A percentile compares a stretch with the other conserved stretches of the same genome.
Conservation (phyloP, 2,888 invertebrate genomes). For the Zaprionus lineosus region DNA sequence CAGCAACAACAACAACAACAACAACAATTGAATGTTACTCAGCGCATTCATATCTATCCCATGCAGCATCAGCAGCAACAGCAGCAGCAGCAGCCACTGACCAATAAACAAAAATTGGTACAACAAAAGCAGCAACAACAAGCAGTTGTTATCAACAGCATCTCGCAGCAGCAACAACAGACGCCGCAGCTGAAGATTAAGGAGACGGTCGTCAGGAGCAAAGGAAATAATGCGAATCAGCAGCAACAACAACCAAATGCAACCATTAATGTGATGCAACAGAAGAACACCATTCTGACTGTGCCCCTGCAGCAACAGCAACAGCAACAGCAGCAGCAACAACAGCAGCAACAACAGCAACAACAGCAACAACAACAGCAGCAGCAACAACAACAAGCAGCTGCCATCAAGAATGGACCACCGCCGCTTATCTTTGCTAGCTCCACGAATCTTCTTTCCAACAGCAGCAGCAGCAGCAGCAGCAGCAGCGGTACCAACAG, state of each 20-base stretch:
- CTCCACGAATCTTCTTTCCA: slow-evolving; percentile 50
- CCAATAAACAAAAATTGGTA: slow-evolving; percentile 36
- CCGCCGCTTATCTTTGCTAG: slow-evolving; percentile 72
- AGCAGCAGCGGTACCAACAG: slow-evolving; percentile 29
- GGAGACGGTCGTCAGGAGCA: too few species aligned
- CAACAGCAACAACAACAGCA: slow-evolving; percentile 33
- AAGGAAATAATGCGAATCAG: slow-evolving; percentile 22
- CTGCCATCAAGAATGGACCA: slow-evolving; percentile 63
- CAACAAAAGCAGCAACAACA: slow-evolving; percentile 48
- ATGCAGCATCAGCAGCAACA: slow-evolving; percentile 79
- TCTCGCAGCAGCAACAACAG: slow-evolving; percentile 33
- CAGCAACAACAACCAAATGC: slow-evolving; percentile 29
- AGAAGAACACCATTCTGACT: slow-evolving; percentile 50
- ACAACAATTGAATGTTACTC: slow-evolving; percentile 64
- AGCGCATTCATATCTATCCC: slow-evolving; percentile 80
- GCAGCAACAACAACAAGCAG: background rate
- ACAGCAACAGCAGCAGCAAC: slow-evolving; percentile 34
- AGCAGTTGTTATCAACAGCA: slow-evolving; percentile 22
- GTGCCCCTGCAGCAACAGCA: slow-evolving; percentile 48
- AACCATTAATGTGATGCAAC: slow-evolving; percentile 40
- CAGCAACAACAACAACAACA: slow-evolving; percentile 73
- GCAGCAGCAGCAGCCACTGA: slow-evolving; percentile 37
- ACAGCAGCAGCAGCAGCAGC: slow-evolving; percentile 47
- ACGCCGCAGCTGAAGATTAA: slow-evolving; percentile 37
- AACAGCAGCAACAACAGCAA: slow-evolving; percentile 15